phyloP scores from a whole-genome alignment of 2,888 invertebrate genomes.

The Lamellibrachia satsuma region DNA sequence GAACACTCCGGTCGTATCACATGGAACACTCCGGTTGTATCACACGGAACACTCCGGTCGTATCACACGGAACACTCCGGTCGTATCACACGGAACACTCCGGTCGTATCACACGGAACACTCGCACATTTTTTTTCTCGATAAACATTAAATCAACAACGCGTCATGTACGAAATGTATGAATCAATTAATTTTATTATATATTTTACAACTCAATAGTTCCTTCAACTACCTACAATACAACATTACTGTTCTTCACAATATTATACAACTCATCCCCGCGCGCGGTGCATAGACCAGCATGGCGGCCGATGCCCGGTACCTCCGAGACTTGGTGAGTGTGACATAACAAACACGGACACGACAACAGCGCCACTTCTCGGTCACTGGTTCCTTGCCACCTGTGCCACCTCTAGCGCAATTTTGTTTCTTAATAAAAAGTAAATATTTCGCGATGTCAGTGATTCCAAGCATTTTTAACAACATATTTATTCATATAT shows the following conservation, averaged over 20 bases:
- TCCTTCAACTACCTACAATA: background rate
- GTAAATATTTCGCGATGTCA: too few relatives aligned
- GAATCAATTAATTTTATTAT: background rate
- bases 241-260: background rate
- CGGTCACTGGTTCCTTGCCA: background rate
- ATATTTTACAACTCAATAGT: background rate
- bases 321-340: background rate
- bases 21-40: too few relatives aligned
- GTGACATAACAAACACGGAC: background rate
- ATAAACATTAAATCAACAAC: background rate
- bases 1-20: too few relatives aligned
- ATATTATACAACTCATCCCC: conserved; percentile 13
- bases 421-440: too few relatives aligned
- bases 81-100: too few relatives aligned
- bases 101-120: too few relatives aligned
- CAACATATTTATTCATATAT: too few relatives aligned
- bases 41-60: too few relatives aligned
- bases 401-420: too few relatives aligned
- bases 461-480: too few relatives aligned
- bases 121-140: too few relatives aligned
- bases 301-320: background rate
- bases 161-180: background rate
- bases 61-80: too few relatives aligned
- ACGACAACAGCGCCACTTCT: background rate
- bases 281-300: background rate